Conservation (phyloP, 1,140 invertebrate species). For the Cepaea nemoralis region DNA sequence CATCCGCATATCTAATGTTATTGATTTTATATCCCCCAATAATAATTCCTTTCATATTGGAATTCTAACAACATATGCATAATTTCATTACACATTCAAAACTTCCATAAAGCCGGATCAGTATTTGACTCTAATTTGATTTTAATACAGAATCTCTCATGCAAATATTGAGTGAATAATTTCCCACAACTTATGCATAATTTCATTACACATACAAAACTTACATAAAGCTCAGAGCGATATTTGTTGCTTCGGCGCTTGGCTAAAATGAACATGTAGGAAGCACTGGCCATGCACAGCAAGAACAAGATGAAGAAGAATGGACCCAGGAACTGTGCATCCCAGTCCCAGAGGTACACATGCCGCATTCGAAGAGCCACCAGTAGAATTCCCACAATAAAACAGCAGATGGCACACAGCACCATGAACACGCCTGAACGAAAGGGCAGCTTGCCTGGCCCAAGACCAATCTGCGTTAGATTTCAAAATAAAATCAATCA, state of each 20-base stretch:
- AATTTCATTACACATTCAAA: too few species aligned
- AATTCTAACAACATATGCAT: too few species aligned
- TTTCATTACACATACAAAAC: conserved; percentile 26
- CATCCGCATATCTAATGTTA: too few species aligned
- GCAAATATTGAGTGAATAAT: too few species aligned
- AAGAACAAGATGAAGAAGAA: conserved; percentile 63
- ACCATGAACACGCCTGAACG: conserved; percentile 46
- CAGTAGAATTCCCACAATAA: conserved; percentile 58
- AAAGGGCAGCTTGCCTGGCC: conserved; percentile 54
- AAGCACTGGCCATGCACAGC: conserved; percentile 51
- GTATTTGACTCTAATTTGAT: too few species aligned
- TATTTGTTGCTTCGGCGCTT: conserved; percentile 60
- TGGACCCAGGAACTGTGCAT: conserved; percentile 63
- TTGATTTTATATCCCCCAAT: too few species aligned
- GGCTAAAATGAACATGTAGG: conserved; percentile 54
- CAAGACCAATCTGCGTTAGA: conserved; percentile 38
- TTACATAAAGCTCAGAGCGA: conserved; percentile 61
- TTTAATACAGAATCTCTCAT: background rate
- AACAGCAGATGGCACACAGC: conserved; percentile 47
- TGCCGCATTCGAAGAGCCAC: conserved; percentile 59
- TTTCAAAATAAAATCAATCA: too few species aligned
- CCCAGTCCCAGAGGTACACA: conserved; percentile 64
- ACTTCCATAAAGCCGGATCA: too few species aligned
- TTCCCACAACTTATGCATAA: too few species aligned
- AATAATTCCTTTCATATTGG: too few species aligned